Conservation (phyloP, 2,888 invertebrate genomes). For the Imbricaverruca yamaguchii region DNA sequence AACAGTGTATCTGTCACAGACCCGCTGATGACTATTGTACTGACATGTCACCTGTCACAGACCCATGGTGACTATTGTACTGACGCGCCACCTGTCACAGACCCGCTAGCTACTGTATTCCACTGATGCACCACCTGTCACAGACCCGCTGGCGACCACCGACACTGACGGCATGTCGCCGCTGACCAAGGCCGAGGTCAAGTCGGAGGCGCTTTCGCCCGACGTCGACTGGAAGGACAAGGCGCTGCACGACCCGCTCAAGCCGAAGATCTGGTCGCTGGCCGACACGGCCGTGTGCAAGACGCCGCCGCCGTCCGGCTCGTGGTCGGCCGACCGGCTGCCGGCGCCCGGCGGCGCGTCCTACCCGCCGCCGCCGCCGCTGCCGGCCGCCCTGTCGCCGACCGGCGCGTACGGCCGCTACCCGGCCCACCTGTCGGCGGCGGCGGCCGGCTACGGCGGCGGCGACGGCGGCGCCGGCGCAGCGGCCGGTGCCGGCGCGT, state of each 20-base stretch:
- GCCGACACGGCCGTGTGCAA: constrained; percentile 93
- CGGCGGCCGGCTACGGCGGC: no score
- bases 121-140: not conserved
- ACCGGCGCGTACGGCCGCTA: constrained; percentile 28
- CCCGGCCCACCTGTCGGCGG: not conserved
- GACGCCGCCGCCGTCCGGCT: constrained; percentile 71
- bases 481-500: not conserved
- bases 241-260: constrained; percentile 40
- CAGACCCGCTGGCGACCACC: not conserved
- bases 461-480: not conserved
- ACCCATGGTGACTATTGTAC: not conserved
- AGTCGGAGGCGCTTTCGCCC: constrained; percentile 26
- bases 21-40: no score
- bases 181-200: constrained; percentile 26
- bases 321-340: constrained; percentile 38
- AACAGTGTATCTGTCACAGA: not conserved
- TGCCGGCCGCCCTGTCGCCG: no score
- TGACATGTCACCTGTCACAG: not conserved
- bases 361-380: constrained; percentile 23
- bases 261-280: constrained; percentile 86
- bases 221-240: constrained; percentile 29
- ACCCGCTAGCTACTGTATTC: not conserved
- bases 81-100: not conserved
- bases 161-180: constrained; percentile 27
- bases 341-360: constrained; percentile 29